Conservation (phyloP, 23 tunicate genomes). For the Aplidium turbinatum region DNA sequence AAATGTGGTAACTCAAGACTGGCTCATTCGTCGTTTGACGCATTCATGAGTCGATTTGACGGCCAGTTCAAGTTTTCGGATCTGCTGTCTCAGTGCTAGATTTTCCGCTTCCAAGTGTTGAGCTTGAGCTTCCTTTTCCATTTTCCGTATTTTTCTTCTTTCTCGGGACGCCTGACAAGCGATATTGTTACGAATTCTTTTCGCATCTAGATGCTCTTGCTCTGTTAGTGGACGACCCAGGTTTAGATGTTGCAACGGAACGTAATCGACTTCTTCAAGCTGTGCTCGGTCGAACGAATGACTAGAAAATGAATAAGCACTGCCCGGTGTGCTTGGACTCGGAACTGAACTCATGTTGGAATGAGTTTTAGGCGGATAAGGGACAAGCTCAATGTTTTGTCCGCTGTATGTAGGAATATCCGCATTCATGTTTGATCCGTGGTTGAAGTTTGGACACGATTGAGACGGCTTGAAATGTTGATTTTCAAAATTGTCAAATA, state of each 20-base stretch:
- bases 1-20: slow-evolving; percentile 14
- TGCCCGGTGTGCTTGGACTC: background rate
- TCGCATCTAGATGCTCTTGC: slow-evolving; percentile 32
- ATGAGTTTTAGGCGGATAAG: background rate
- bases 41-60: background rate
- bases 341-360: background rate
- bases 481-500: background rate
- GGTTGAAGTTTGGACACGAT: background rate
- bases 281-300: background rate
- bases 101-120: slow-evolving; percentile 20
- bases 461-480: slow-evolving; percentile 5
- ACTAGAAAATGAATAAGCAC: background rate
- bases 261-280: slow-evolving; percentile 18
- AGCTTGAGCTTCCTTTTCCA: slow-evolving; percentile 8
- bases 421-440: no score
- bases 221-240: background rate
- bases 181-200: slow-evolving; percentile 56
- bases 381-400: background rate
- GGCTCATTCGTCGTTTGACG: slow-evolving; percentile 11
- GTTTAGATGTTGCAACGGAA: background rate
- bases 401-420: background rate
- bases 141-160: slow-evolving; percentile 47
- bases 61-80: slow-evolving; percentile 33
- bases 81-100: slow-evolving; percentile 14
- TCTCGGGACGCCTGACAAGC: slow-evolving; percentile 55